Base-by-base conservation (phyloP, 2,888 invertebrate genomes). In the Luffia ferchaultella region DNA sequence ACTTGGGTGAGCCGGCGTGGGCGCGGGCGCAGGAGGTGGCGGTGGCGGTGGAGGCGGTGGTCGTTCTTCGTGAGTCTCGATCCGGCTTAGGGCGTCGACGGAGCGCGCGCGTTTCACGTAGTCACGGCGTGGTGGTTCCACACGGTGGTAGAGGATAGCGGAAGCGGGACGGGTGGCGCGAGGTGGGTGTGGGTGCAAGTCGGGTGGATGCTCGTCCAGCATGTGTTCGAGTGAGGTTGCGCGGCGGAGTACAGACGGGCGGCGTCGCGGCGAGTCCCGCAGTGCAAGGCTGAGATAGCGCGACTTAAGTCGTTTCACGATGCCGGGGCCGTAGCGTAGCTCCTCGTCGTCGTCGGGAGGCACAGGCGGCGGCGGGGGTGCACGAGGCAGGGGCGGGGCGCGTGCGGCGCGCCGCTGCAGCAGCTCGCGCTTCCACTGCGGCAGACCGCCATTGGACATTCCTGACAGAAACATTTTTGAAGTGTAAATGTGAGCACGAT, bases 291-390 rank as follows among this genome's bases (percentile, higher is more conserved):
- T 93, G 56, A 96, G 86, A 71, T 95, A 96, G 67, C 93, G 91
- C 67, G 93, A 93, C 69, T 93, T 90, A 58, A 96, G 86, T 62
- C 92, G 92, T 65, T 93, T 93, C 42, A 96, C 96, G 66, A 96
- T 95, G 52, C 96, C 95, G 49, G 96, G 96, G 1, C 96, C 96
- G 82, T 96, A 95, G 67, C 92, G 90, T 52, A 95, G 82, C 69
- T 95, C 95, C 73, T 94, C 94, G 58, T 76, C 76, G 46, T 72
- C 73, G 56, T 70, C 73, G 63, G 71, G 70, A 50, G 72, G 67
- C 40, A 67, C 65, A 48, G 69, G 68, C 49, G 70, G 67, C 18
- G 71, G 69, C 19, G 68, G 66, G 41, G 68, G 65, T 16, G 67
- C 65, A 18, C 64, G 61, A 44, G 64, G 64, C 54, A 65, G 59